Evolutionary conservation across 2,797 vertebrate genomes (phyloP).

Genomic region (Morelia viridis): DNA sequence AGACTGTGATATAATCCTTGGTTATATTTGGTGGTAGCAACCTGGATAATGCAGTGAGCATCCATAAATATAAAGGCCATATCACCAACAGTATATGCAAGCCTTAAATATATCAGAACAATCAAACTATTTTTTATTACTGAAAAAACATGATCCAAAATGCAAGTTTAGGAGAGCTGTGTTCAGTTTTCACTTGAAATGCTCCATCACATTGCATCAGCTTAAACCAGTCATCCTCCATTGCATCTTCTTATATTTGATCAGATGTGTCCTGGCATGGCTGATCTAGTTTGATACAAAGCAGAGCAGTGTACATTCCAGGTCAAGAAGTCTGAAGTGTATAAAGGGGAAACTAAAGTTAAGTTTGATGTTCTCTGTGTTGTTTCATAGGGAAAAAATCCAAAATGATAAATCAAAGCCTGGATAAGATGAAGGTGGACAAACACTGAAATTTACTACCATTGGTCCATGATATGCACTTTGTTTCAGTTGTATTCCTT

Average conservation of each 20-base stretch:
- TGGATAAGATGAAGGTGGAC: neutral
- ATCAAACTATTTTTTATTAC: neutral
- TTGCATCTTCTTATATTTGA: slow-evolving; percentile 13
- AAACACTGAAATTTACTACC: neutral
- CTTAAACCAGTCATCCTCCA: neutral
- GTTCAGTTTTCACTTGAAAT: neutral
- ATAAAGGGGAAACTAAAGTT: neutral
- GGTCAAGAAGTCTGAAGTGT: neutral
- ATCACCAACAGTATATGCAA: neutral
- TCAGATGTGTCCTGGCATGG: neutral
- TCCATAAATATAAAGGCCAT: neutral
- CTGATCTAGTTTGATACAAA: slow-evolving; percentile 12
- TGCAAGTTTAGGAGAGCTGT: neutral
- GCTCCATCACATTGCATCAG: neutral
- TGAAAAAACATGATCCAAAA: slow-evolving; percentile 6
- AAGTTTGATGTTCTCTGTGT: neutral
- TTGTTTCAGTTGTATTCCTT: neutral
- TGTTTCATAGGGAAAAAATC: neutral
- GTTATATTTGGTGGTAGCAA: neutral
- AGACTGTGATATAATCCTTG: neutral
- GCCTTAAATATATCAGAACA: neutral
- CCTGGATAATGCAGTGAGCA: neutral
- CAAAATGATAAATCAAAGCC: neutral
- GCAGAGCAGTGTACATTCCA: neutral
- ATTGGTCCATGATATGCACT: neutral